Conservation (phyloP, 2,888 invertebrate genomes). For the Xylota segnis region DNA sequence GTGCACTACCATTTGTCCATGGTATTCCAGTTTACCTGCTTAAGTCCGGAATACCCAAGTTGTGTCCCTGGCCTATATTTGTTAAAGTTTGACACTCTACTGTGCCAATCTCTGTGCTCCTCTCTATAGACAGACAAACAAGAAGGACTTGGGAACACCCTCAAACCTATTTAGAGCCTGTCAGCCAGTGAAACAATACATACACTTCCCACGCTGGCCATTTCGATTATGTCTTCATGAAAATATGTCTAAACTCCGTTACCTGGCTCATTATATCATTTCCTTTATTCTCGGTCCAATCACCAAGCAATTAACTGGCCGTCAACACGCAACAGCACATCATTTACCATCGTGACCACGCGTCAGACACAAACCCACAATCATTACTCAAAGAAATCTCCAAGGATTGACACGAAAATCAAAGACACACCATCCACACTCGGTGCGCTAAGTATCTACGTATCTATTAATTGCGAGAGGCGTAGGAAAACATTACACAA, state of each 20-base stretch:
- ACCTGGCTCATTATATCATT: background rate
- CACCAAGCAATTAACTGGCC: conserved; percentile 38
- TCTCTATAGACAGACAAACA: too few relatives aligned
- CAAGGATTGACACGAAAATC: conserved; percentile 23
- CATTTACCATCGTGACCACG: conserved; percentile 14
- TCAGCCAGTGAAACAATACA: too few relatives aligned
- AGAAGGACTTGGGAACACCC: too few relatives aligned
- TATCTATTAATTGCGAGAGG: background rate
- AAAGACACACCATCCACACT: conserved; percentile 4
- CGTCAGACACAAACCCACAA: conserved; percentile 24
- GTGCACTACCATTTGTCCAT: too few relatives aligned
- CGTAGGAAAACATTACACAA: conserved; percentile 19
- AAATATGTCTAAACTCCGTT: conserved; percentile 5
- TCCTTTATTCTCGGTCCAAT: conserved; percentile 5
- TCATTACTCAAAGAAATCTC: conserved; percentile 21
- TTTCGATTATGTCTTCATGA: background rate
- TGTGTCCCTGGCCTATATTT: too few relatives aligned
- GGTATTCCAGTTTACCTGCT: too few relatives aligned
- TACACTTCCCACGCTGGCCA: background rate
- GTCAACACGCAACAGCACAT: conserved; percentile 10
- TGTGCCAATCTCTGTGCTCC: too few relatives aligned
- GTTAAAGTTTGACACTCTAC: too few relatives aligned
- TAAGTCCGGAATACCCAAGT: too few relatives aligned
- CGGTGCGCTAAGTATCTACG: background rate
- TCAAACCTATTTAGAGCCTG: too few relatives aligned